Conservation (phyloP, 1,140 invertebrate species). For the Musca vetustissima region DNA sequence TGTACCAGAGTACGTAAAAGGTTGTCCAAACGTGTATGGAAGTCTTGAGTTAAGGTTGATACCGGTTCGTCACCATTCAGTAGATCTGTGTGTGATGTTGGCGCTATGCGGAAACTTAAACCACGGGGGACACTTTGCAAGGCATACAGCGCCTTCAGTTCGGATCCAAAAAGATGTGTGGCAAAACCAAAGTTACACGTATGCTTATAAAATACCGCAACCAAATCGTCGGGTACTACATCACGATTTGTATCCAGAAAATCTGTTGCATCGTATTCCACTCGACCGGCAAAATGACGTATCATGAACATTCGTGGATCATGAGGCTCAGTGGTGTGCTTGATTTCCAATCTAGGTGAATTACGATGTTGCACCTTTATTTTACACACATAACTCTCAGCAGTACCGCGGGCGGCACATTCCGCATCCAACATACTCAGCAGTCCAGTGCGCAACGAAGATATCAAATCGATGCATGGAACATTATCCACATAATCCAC, state of each 20-base stretch:
- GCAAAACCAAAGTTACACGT: constrained; percentile 94
- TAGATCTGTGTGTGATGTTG: constrained; percentile 85
- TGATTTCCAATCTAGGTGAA: constrained; percentile 63
- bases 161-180: constrained; percentile 89
- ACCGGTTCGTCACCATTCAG: constrained; percentile 86
- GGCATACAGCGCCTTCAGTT: constrained; percentile 84
- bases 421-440: constrained; percentile 92
- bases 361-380: constrained; percentile 82
- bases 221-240: constrained; percentile 86
- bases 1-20: constrained; percentile 87
- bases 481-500: constrained; percentile 95
- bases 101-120: constrained; percentile 85
- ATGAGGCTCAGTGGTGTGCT: constrained; percentile 61
- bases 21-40: constrained; percentile 90
- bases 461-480: constrained; percentile 93
- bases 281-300: constrained; percentile 87
- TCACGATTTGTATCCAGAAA: constrained; percentile 92
- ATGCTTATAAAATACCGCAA: constrained; percentile 90
- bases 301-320: constrained; percentile 85
- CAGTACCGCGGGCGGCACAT: constrained; percentile 81
- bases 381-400: constrained; percentile 86
- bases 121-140: constrained; percentile 80
- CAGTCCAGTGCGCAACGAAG: constrained; percentile 86
- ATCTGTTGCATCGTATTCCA: constrained; percentile 85
- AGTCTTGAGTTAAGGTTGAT: constrained; percentile 91